Base-by-base conservation (phyloP, 2,113 vertebrate genomes). In the Anser brachyrhynchus region DNA sequence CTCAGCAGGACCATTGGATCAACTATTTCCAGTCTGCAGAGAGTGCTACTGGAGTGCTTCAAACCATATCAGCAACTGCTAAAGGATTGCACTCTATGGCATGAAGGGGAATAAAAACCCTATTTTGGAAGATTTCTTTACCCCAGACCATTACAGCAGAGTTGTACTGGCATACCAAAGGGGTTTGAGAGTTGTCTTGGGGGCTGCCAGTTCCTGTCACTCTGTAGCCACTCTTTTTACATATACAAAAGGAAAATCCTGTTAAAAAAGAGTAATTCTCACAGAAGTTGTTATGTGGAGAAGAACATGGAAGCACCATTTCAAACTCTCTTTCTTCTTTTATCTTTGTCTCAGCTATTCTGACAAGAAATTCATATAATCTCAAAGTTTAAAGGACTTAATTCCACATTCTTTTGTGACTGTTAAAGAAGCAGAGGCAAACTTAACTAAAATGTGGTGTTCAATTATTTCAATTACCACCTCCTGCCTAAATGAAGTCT, bases 401-500 rank as follows among this genome's bases (percentile, higher is more conserved):
- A 96, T 98, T 96, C 54, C 76, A 49, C 84, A 96, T 95, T 96
- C 92, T 96, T 95, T 95, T 43, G 15, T 97, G 94, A 93, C 44
- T 95, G 91, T 65, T 95, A 92, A 92, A 96, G 91, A 96, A 95
- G 55, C 73, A 94, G 43, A 97, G 75, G 51, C 91, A 97, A 97
- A 97, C 94, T 97, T 93, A 96, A 95, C 91, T 89, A 86, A 70
- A 96, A 89, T 81, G 88, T 96, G 97, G 95, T 72, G 90, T 96
- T 97, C 93, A 97, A 98, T 98, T 98, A 97, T 98, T 98, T 97
- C 95, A 97, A 92, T 98, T 98, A 96, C 90, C 96, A 97, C 94
- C 89, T 97, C 84, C 95, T 97, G 96, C 80, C 72, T 97, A 97
- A 97, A 96, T 92, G 93, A 97, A 91, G 70, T 77, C 95, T 97